Base-by-base conservation (phyloP, 2,113 vertebrate genomes). In the Fregata magnificens region DNA sequence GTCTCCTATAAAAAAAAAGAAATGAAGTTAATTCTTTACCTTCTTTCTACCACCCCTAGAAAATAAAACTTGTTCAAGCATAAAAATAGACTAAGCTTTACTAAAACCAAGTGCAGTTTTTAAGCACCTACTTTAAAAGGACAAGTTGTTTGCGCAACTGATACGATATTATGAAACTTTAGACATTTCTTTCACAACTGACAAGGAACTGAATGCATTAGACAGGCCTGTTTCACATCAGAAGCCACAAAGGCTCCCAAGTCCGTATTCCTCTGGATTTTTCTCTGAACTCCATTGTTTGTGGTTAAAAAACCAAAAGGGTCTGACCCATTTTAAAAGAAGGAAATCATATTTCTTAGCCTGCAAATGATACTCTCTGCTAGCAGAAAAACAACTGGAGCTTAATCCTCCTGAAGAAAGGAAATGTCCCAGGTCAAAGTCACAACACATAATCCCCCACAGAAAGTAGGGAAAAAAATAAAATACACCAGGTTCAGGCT, bases 151-250 rank as follows among this genome's bases (percentile, higher is more conserved):
- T 94, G 81, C 24, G 34, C 78, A 93, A 93, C 38, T 82, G 91
- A 96, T 96, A 95, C 20, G 56, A 82, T 91, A 63, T 97, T 97
- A 94, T 72, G 83, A 97, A 97, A 97, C 95, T 89, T 77, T 7
- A 95, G 91, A 62, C 82, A 44, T 85, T 89, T 95, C 95, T 97
- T 98, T 93, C 96, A 92, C 94, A 96, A 89, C 42, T 65, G 96
- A 89, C 36, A 87, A 97, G 77, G 66, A 90, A 96, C n/a, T 91
- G 87, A 91, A 79, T 92, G 82, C 53, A 91, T 95, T 94, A 97
- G 47, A 62, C 55, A 55, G 50, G 58, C 95, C 92, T 97, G 79
- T 96, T 95, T 96, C 81, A 79, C 82, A 89, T 97, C 90, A 94
- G 87, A 97, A 96, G 67, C 86, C 92, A 90, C 81, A 97, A 94